Conservation (phyloP, 2,797 vertebrate genomes). For the Nyctalus aviator region DNA sequence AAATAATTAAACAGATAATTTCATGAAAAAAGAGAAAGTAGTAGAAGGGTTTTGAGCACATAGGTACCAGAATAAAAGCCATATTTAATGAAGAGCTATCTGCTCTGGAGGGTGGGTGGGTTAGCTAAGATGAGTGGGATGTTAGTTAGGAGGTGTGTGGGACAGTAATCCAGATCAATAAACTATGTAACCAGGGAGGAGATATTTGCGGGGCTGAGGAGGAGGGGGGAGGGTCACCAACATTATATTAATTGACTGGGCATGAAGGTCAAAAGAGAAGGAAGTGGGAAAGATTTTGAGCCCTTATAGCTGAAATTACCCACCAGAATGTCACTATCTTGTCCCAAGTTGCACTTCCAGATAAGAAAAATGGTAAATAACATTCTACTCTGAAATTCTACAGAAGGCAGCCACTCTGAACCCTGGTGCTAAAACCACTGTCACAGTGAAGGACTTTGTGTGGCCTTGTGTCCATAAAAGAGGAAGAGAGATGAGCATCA, state of each 20-base stretch:
- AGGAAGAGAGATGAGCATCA: conserved; percentile 44
- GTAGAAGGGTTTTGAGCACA: background rate
- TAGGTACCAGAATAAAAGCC: conserved; percentile 2
- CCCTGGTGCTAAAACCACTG: conserved; percentile 31
- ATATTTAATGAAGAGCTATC: background rate
- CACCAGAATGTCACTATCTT: conserved; percentile 19
- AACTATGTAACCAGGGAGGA: background rate
- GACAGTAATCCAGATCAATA: background rate
- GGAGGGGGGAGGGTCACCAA: background rate
- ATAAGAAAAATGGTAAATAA: conserved; percentile 47
- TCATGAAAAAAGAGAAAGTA: background rate
- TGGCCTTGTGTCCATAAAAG: conserved; percentile 23
- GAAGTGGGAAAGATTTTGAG: background rate
- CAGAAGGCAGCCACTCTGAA: conserved; percentile 43
- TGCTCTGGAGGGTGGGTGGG: background rate
- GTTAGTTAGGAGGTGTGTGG: background rate
- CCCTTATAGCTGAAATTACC: background rate
- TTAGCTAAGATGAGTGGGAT: background rate
- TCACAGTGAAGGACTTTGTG: conserved; percentile 32
- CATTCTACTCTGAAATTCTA: conserved; percentile 23
- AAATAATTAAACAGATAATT: conserved; percentile 26
- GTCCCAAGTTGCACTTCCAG: conserved; percentile 29
- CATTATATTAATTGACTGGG: background rate
- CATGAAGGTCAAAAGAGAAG: background rate
- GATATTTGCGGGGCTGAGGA: background rate